These are phyloP conservation scores for Silvanus unidentatus DNA, from an alignment of 2,888 invertebrate species.

Conservation along the genomic window DNA sequence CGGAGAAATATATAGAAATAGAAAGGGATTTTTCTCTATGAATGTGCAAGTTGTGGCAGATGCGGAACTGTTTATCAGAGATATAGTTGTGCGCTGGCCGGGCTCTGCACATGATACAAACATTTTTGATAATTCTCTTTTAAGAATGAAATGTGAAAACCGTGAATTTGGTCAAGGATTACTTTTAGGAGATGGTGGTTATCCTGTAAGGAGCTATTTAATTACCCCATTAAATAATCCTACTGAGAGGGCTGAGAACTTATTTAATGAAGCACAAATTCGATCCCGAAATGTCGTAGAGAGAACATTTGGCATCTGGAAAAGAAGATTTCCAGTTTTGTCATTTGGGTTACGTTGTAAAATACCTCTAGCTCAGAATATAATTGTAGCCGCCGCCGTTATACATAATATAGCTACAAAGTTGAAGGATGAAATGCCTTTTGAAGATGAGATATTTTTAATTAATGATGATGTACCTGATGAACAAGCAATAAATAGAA, in stretches of 20 bases:
- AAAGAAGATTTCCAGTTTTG: constrained; percentile 26
- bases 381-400: constrained; percentile 7
- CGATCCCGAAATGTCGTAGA: constrained; percentile 22
- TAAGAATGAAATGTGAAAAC: constrained; percentile 9
- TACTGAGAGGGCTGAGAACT: constrained; percentile 12
- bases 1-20: not conserved
- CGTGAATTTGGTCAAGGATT: constrained; percentile 15
- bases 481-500: not conserved
- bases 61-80: not conserved
- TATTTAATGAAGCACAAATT: constrained; percentile 20
- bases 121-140: not conserved
- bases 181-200: constrained; percentile 26
- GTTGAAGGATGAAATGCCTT: not conserved
- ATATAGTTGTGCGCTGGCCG: not conserved
- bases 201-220: constrained; percentile 24
- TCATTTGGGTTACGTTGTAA: constrained; percentile 13
- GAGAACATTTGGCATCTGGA: constrained; percentile 23
- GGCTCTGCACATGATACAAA: constrained; percentile 1
- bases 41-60: not conserved
- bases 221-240: constrained; percentile 17
- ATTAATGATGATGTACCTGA: not conserved
- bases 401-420: constrained; percentile 2
- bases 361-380: constrained; percentile 2
- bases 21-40: not conserved
- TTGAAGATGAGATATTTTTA: not conserved